A percentile compares a stretch with the other conserved stretches of the same genome.
Evolutionary conservation across 1,140 invertebrate species (phyloP).

Genomic region (Drosophila pallidifrons): DNA sequence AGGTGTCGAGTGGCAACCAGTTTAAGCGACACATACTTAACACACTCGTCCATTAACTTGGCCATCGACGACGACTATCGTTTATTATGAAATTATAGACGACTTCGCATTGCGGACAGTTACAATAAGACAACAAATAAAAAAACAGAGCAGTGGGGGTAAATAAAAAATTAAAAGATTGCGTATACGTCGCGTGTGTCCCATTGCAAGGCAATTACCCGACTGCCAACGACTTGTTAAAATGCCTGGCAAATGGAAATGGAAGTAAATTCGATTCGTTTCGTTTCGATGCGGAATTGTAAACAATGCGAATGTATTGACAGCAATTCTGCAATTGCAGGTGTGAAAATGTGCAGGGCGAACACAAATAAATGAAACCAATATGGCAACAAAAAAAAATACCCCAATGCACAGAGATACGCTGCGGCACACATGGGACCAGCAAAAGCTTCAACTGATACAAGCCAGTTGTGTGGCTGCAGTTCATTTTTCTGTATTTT

Average conservation of each 20-base stretch:
- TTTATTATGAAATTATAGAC: constrained; percentile 48
- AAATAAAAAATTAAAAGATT: constrained; percentile 23
- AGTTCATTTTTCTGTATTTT: neutral
- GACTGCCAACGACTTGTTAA: constrained; percentile 16
- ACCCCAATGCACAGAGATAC: neutral
- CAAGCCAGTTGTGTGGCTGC: constrained; percentile 37
- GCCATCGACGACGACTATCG: constrained; percentile 23
- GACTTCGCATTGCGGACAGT: constrained; percentile 26
- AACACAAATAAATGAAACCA: constrained; percentile 14
- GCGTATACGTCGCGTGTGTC: constrained; percentile 62
- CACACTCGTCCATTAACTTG: constrained; percentile 39
- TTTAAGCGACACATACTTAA: constrained; percentile 5
- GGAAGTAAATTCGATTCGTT: constrained; percentile 31
- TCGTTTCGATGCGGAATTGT: constrained; percentile 12
- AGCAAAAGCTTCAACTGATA: constrained; percentile 5
- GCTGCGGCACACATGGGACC: constrained; percentile 10
- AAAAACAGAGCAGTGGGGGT: neutral
- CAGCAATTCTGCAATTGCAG: constrained; percentile 37
- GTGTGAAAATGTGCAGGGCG: constrained; percentile 33
- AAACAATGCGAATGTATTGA: constrained; percentile 54
- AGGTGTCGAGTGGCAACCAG: constrained; percentile 31
- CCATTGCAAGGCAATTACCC: constrained; percentile 51
- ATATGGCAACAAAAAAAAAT: constrained; percentile 8
- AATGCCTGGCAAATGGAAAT: constrained; percentile 22
- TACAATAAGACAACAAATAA: neutral